Evolutionary conservation across 1,140 invertebrate genomes (phyloP).

Genomic region (Conus ventricosus): DNA sequence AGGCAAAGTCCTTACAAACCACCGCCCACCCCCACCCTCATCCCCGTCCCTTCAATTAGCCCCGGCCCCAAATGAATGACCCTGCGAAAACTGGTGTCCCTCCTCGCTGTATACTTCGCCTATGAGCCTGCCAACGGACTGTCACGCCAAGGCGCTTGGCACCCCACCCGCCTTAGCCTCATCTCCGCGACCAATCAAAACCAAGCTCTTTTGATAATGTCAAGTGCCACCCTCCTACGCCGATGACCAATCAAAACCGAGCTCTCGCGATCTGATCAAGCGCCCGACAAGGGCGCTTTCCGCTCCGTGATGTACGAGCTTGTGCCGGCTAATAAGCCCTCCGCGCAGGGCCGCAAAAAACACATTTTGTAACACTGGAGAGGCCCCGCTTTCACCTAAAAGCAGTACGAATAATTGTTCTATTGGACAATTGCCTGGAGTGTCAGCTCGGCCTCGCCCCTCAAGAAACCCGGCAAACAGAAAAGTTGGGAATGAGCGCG

Average conservation of each 20-base stretch:
- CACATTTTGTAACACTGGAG: conserved; percentile 24
- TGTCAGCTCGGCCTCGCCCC: no score
- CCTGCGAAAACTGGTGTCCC: conserved; percentile 35
- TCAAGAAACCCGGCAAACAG: no score
- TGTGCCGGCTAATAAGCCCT: conserved; percentile 21
- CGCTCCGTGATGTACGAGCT: conserved; percentile 13
- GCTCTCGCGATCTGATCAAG: conserved; percentile 28
- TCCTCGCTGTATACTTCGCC: conserved; percentile 33
- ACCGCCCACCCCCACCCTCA: not conserved
- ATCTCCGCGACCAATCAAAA: conserved; percentile 6
- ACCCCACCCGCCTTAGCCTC: not conserved
- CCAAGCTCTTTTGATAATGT: conserved; percentile 32
- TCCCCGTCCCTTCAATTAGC: conserved; percentile 40
- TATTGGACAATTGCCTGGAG: not conserved
- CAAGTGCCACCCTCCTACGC: conserved; percentile 1
- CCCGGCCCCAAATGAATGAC: conserved; percentile 39
- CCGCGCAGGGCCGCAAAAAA: conserved; percentile 9
- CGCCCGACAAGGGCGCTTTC: conserved; percentile 4
- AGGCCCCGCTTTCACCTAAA: conserved; percentile 27
- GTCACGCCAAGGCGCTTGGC: conserved; percentile 24
- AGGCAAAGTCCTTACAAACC: no score
- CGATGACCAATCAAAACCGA: conserved; percentile 27
- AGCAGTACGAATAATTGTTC: conserved; percentile 12
- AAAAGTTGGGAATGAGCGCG: no score
- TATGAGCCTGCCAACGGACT: conserved; percentile 30